Evolutionary conservation across 2,797 vertebrate species (phyloP), one percentile per base, ranked within the genome.

Genomic region (Danio jaintianensis): DNA sequence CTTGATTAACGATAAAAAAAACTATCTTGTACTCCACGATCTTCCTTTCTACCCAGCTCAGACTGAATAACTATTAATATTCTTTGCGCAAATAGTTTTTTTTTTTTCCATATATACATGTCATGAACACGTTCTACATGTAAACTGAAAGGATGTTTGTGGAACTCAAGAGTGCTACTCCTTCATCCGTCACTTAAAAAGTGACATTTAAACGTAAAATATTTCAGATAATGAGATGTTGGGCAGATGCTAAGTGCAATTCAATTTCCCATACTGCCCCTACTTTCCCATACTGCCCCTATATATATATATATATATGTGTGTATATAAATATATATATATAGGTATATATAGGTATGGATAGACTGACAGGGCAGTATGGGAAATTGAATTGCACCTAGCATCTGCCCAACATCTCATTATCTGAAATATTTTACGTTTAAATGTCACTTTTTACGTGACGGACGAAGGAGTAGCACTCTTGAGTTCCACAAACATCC

Each of bases 101-200:
- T 78, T 61, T 76, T n/a, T n/a, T n/a, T n/a, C n/a, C n/a, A n/a
- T n/a, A n/a, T n/a, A n/a, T n/a, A n/a, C n/a, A n/a, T n/a, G 62
- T 38, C 61, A 7, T 42, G 29, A 43, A 20, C 42, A 66, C 16
- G 47, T 15, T 15, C 4, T 42, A 15, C 11, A 15, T 59, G 64
- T 75, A 78, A 75, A 78, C 78, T 61, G 62, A 75, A 72, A 43
- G 61, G 20, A 62, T 50, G 68, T 20, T 18, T 71, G 76, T 50
- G 80, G 40, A 61, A 70, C 43, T 69, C 47, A 56, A 69, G 36
- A 72, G 50, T 18, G 66, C 63, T 12, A 8, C 50, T 47, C 58
- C 58, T 59, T 66, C 40, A 9, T 52, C 15, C 20, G 36, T 16
- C n/a, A 59, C 48, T 16, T 18, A 63, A 55, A 72, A 66, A 64